Percentiles rank a stretch among this genome's conserved stretches.
Conservation (phyloP, 64 coral and sea anemone genomes). For the Pocillopora verrucosa region DNA sequence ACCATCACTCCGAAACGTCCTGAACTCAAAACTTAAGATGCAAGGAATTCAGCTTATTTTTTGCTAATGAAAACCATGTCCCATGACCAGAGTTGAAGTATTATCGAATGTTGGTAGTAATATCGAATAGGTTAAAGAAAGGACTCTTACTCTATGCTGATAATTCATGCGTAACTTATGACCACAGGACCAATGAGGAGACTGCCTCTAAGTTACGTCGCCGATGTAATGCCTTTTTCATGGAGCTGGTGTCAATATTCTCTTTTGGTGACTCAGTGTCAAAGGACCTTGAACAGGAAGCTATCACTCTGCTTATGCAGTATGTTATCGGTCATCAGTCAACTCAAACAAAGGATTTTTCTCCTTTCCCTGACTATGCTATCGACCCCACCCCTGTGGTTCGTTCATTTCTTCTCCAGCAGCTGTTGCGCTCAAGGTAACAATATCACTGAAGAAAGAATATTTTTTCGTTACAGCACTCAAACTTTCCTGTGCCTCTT, state of each 20-base stretch:
- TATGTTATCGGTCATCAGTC: constrained; percentile 38
- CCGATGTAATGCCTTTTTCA: constrained; percentile 73
- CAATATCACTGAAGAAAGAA: too few species aligned
- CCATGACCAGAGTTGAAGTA: too few species aligned
- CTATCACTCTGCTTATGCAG: constrained; percentile 33
- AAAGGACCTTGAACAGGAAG: constrained; percentile 30
- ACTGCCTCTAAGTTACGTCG: constrained; percentile 13
- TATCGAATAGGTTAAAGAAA: too few species aligned
- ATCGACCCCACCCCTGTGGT: constrained; percentile 76
- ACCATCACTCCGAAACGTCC: too few species aligned
- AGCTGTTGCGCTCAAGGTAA: constrained; percentile 70
- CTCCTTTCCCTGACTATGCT: constrained; percentile 67
- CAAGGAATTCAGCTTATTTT: too few species aligned
- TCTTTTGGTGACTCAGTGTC: constrained; percentile 72
- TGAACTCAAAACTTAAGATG: too few species aligned
- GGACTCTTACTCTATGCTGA: too few species aligned
- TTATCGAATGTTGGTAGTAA: too few species aligned
- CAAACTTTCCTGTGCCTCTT: too few species aligned
- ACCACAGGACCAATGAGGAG: neutral
- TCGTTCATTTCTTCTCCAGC: constrained; percentile 68
- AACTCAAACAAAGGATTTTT: constrained; percentile 65
- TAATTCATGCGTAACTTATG: neutral
- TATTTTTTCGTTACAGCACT: too few species aligned
- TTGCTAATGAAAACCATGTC: too few species aligned
- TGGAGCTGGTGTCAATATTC: constrained; percentile 80